Evolutionary conservation across 2,797 vertebrate genomes (phyloP), one percentile per base, ranked within the genome.

Genomic region (Bradypodion ventrale): DNA sequence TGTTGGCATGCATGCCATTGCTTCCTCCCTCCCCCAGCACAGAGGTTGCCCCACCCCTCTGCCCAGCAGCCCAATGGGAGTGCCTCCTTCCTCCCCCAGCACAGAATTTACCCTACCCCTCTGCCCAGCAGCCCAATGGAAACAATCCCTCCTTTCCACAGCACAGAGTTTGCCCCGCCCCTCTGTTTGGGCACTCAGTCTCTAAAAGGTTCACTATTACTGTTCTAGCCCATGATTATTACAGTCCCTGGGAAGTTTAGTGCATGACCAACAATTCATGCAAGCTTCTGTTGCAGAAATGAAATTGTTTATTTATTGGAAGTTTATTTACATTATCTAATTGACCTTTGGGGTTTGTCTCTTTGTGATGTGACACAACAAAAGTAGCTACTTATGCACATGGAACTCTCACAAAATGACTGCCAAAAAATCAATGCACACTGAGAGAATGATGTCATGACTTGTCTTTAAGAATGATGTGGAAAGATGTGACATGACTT

Each of bases 401-500:
- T 75, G 40, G 29, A 60, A 68, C 15, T 40, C 35, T 32, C 62
- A 59, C 7, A 66, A 75, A 65, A 12, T 8, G 10, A 37, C 4
- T n/a, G 82, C 63, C 35, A 63, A 27, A 25, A 49, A 62, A 63
- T 42, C 32, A 83, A 12, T 56, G 46, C 7, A 52, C 46, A 76
- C 27, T 68, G 60, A 82, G 42, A 82, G 74, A 80, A 75, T 75
- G 63, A 74, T 75, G 65, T 42, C 65, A 52, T 75, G 72, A 80
- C 70, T 80, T 80, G 72, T 40, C 78, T 80, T n/a, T n/a, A 69
- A 66, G 10, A 35, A 80, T 59, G 32, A 75, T 68, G 69, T 80
- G 62, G 84, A 85, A 85, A 44, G 78, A 69, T 59, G 56, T 44
- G 63, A 69, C 78, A 85, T 40, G 25, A 62, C 44, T 85, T 75